Base-by-base conservation (phyloP, 2,113 vertebrate genomes). In the Plecotus auritus region DNA sequence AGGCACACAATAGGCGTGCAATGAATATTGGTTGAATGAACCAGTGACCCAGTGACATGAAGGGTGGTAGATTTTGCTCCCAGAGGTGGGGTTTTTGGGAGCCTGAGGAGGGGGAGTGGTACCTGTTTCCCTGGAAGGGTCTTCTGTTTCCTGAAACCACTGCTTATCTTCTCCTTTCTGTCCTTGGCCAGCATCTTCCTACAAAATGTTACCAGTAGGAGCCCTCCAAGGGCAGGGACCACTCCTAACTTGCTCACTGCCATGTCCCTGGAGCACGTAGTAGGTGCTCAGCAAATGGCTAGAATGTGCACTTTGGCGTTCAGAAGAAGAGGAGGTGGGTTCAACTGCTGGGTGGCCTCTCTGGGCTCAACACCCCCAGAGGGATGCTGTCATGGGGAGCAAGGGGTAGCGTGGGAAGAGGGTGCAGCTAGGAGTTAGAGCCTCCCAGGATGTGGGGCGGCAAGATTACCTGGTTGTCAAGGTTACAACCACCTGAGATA, bases 401-500 rank as follows among this genome's bases (percentile, higher is more conserved):
- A 1, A 32, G 6, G 9, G n/a, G 23, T 11, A 28, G 35, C 18
- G 4, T 78, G 84, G 89, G 67, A 88, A 47, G 28, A 77, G 40
- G 54, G 9, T 22, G 12, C 5, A 35, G 47, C 16, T 32, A 3
- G 0, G 5, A 77, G 47, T 90, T 51, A 32, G 17, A 87, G 70
- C 81, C 47, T 72, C 35, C 66, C 22, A 66, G 81, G 74, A 22
- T 35, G 30, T 40, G 45, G 49, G 76, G 26, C 0, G 1, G 81
- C 13, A 35, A 84, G 74, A 47, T 51, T 54, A 95, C 96, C 96
- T 96, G 96, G 96, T 96, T 95, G 85, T 85, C 78, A 94, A 85
- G 95, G 96, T 94, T 61, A 96, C 30, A 1, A 76, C 80, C 93
- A 49, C 93, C 91, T 74, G 54, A 1, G 66, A 35, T 61, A 84